Evolutionary conservation across 2,113 vertebrate species (phyloP), one percentile per base, ranked within the genome.

Genomic region (Sisor rabdophorus): DNA sequence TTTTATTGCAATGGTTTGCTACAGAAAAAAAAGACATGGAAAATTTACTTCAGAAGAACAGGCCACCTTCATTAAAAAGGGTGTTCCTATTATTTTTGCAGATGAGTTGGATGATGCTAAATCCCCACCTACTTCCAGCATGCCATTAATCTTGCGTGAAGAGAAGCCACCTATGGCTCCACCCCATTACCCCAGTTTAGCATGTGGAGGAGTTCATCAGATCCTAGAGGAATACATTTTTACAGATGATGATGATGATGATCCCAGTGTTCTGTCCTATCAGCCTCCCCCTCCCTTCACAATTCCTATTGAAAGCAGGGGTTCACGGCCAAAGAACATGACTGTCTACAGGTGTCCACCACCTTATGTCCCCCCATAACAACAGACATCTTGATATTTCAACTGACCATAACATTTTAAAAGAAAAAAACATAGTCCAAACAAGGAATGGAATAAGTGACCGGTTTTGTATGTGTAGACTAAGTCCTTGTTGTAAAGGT

Each of bases 321-420:
- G 96, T 82, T 96, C 95, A 53, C 96, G 96, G 60, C 96, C 96
- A 80, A 98, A 98, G 89, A 98, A 98, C 92, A 98, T 98, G 96
- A 97, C 96, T 90, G 90, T 95, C 0, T 98, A 98, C 91, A 92
- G 96, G 91, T 98, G 95, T 28, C 96, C 96, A 4, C 96, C 96
- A 0, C 96, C 96, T 73, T 98, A 98, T 0, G 96, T 98, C 16
- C 96, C 96, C 81, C 96, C 96, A 91, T 98, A 98, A 96, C 79
- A 98, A 96, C 79, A 30, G 75, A 77, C 55, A 76, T 56, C 50
- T 47, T n/a, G 59, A 78, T 80, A 75, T 81, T 83, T 78, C 50
- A 84, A 82, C 81, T 84, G 81, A 81, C 81, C 65, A 74, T 86
- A 71, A 81, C 84, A 84, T 86, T 84, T 70, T 71, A 79, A 86